Percentiles rank a stretch among this genome's conserved stretches.
These are phyloP conservation scores for Bombus impatiens DNA, from an alignment of 1,140 invertebrate genomes.

Conservation along the genomic window DNA sequence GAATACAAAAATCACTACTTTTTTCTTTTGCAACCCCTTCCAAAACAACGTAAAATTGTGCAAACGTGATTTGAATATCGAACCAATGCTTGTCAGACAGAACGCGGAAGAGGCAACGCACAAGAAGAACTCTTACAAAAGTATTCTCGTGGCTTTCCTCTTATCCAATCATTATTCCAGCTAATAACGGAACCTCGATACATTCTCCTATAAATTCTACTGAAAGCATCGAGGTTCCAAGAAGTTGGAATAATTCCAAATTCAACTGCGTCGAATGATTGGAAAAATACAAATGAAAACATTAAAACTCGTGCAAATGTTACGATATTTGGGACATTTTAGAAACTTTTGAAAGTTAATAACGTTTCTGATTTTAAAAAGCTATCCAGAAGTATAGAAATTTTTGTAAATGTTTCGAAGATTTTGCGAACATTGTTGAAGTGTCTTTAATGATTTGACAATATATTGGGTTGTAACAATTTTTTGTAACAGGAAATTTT, in stretches of 20 bases:
- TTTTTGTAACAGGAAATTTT: no score
- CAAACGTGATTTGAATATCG: slow-evolving; percentile 5
- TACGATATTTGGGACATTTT: not conserved
- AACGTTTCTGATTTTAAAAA: no score
- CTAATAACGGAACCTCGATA: not conserved
- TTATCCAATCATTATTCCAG: slow-evolving; percentile 13
- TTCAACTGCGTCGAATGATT: not conserved
- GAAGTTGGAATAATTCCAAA: not conserved
- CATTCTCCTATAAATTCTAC: not conserved
- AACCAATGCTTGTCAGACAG: not conserved
- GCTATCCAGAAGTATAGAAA: no score
- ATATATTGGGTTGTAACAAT: no score
- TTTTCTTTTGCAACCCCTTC: not conserved
- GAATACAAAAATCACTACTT: not conserved
- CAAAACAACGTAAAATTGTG: not conserved
- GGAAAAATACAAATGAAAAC: not conserved
- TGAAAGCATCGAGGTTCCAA: not conserved
- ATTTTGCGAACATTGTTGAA: no score
- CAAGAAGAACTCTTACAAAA: slow-evolving; percentile 8
- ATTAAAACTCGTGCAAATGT: not conserved
- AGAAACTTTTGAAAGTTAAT: not conserved
- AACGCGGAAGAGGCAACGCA: not conserved
- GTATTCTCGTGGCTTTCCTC: slow-evolving; percentile 1
- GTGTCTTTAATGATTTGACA: no score
- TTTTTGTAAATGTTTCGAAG: no score